A percentile compares a stretch with the other conserved stretches of the same genome.
Conservation (phyloP, 2,888 invertebrate species). For the Leucania comma region DNA sequence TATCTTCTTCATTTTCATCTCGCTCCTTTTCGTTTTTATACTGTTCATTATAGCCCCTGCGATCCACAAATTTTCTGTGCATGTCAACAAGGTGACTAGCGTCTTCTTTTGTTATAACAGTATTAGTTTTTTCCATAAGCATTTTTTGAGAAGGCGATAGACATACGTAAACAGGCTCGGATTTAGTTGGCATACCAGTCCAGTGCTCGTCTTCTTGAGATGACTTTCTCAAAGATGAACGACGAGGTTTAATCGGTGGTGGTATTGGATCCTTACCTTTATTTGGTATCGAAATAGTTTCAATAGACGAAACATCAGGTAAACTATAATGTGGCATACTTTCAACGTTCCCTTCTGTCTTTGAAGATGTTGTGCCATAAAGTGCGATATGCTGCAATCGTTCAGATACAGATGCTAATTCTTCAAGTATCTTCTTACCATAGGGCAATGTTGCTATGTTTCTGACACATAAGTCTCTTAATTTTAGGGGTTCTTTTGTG, state of each 20-base stretch:
- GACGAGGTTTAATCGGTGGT: constrained; percentile 85
- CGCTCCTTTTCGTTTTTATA: constrained; percentile 65
- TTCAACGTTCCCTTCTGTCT: constrained; percentile 48
- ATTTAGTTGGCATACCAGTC: constrained; percentile 91
- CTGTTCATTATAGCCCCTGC: constrained; percentile 89
- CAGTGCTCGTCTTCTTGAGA: constrained; percentile 86
- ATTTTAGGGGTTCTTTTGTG: constrained; percentile 82
- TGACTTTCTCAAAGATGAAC: constrained; percentile 81
- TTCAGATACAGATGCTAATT: constrained; percentile 92
- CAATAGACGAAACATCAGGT: constrained; percentile 86
- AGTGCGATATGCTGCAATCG: constrained; percentile 85
- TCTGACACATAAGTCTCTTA: constrained; percentile 92
- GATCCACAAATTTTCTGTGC: constrained; percentile 93
- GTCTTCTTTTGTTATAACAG: constrained; percentile 86
- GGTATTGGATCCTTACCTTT: constrained; percentile 74
- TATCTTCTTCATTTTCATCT: constrained; percentile 59
- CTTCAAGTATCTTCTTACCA: constrained; percentile 93
- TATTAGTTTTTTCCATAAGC: constrained; percentile 90
- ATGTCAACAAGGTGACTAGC: constrained; percentile 92
- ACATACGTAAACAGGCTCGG: constrained; percentile 92
- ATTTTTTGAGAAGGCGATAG: constrained; percentile 94
- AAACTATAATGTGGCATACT: constrained; percentile 87
- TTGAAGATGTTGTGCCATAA: constrained; percentile 61
- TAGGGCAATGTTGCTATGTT: constrained; percentile 92
- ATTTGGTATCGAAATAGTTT: constrained; percentile 79